Percentiles rank a stretch among this genome's conserved stretches.
Conservation (phyloP, 2,888 invertebrate genomes). For the Limnephilus auricula region DNA sequence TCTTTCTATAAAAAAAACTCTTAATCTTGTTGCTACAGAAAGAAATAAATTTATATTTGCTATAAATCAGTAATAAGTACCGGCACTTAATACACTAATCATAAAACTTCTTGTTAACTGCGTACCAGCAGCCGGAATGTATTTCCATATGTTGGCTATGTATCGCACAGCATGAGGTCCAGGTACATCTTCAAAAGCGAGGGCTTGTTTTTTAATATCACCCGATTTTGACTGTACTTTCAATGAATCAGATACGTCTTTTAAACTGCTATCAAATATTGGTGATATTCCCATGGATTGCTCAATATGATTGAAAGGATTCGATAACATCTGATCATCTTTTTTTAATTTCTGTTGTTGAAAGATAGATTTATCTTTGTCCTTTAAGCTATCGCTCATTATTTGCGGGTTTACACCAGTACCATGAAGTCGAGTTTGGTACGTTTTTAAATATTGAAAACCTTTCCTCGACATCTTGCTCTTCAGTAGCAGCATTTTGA, state of each 20-base stretch:
- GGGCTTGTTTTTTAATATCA: slow-evolving; percentile 63
- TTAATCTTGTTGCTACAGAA: too few relatives aligned
- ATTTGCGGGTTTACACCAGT: slow-evolving; percentile 46
- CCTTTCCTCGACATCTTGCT: not conserved
- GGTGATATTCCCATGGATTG: slow-evolving; percentile 38
- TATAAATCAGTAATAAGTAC: slow-evolving; percentile 70
- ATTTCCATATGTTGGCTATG: slow-evolving; percentile 79
- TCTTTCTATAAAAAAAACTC: not conserved
- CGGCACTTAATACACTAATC: slow-evolving; percentile 76
- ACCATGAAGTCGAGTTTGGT: not conserved
- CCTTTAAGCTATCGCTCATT: slow-evolving; percentile 12
- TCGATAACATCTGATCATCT: slow-evolving; percentile 19
- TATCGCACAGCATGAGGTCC: slow-evolving; percentile 79
- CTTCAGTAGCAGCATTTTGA: slow-evolving; percentile 39
- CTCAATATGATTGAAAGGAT: slow-evolving; percentile 38
- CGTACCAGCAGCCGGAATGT: slow-evolving; percentile 80
- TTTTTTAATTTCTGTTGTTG: slow-evolving; percentile 10
- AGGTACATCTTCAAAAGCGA: slow-evolving; percentile 81
- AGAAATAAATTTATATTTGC: not conserved
- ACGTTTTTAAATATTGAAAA: not conserved
- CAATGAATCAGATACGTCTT: slow-evolving; percentile 23
- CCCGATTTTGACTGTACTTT: not conserved
- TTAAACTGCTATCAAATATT: slow-evolving; percentile 16
- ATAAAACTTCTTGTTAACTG: slow-evolving; percentile 78
- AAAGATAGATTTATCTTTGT: slow-evolving; percentile 16